Conservation (phyloP, 2,113 vertebrate genomes). For the Bubalus kerabau region DNA sequence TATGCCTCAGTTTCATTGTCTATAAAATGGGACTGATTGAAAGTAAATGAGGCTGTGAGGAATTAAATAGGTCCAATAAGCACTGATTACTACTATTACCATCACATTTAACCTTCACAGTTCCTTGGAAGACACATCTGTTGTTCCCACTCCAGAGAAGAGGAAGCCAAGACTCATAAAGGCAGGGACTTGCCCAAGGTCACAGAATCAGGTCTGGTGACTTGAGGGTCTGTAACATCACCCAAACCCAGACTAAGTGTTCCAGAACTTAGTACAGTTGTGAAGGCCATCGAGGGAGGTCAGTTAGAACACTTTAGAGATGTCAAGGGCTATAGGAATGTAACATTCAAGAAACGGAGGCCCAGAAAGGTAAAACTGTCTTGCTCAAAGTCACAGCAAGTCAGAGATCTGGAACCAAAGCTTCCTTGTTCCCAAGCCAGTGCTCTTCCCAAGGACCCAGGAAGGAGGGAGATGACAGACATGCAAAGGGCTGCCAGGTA, state of each 20-base stretch:
- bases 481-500: not conserved
- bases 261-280: not conserved
- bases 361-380: not conserved
- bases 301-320: not conserved
- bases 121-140: not conserved
- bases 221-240: not conserved
- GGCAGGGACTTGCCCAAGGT: not conserved
- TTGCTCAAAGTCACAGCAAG: not conserved
- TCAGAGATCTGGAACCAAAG: not conserved
- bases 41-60: not conserved
- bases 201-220: not conserved
- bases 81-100: not conserved
- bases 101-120: not conserved
- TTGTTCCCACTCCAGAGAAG: not conserved
- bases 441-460: not conserved
- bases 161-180: not conserved
- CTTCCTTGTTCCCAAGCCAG: not conserved
- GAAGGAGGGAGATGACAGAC: not conserved
- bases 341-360: not conserved
- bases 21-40: not conserved
- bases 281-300: not conserved
- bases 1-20: not conserved
- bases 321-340: not conserved
- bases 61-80: not conserved
- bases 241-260: not conserved